Evolutionary conservation across 2,797 vertebrate species (phyloP), one percentile per base, ranked within the genome.

Genomic region (Gorsachius magnificus): DNA sequence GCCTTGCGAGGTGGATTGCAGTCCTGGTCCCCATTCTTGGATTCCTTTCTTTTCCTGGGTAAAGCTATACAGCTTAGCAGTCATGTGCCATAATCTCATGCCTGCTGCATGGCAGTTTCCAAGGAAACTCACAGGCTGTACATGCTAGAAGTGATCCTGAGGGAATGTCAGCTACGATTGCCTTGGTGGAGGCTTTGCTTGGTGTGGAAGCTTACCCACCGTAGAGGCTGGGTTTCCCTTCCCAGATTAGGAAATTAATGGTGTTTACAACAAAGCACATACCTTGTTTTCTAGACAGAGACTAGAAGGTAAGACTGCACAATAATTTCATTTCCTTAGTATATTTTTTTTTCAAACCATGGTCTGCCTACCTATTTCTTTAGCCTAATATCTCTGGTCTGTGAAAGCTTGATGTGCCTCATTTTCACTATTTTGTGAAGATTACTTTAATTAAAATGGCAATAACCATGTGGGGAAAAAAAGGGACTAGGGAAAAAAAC

Each of bases 51-150:
- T 96, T 95, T 95, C 70, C 77, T 41, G 79, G 28, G 53, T 63
- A 90, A 70, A 91, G 58, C 95, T 92, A 17, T 87, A 48, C 29
- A 61, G 68, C 1, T 92, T 82, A 94, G 74, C 76, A 96, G 91
- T 81, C 93, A 92, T 93, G 79, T 97, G 95, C 94, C 69, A 94
- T 92, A 96, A 91, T 95, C 93, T 91, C 95, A 95, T 96, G 92
- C 79, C 77, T 95, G 89, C 95, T 92, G 94, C 94, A 96, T 96
- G 92, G 76, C 93, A 96, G 97, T 97, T 97, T 93, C 97, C 96
- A 96, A 95, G 97, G 97, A 94, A 96, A 97, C 97, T 94, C 29
- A 1, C 87, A 88, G 95, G 63, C 95, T 96, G 92, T 74, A 96
- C 92, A 96, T 90, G 92, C 72, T 90, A 96, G 84, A 79, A 94